Base-by-base conservation (phyloP, 23 tunicate species). In the Aplidium turbinatum region DNA sequence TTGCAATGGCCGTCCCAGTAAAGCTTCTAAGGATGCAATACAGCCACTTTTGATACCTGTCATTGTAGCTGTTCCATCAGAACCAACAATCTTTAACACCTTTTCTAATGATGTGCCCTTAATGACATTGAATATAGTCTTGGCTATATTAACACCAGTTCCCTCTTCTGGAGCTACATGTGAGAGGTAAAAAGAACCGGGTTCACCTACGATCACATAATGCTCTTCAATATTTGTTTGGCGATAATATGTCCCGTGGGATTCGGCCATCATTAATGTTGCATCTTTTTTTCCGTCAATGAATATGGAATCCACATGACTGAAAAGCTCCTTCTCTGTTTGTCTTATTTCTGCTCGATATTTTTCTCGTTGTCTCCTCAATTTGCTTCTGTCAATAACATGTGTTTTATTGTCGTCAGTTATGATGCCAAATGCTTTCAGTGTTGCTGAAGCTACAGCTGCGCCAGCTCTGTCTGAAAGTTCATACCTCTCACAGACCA, bases 401-500 rank as follows among this genome's bases (percentile, higher is more conserved):
- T 23, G 20, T 20, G 35, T 32, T 3, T 21, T 18, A 30, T 24
- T 50, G 5, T 20, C 28, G 23, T 45, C 77, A 48, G 35, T 71
- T 4, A 71, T 38, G n/a, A 50, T 22, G 6, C 77, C 77, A 50
- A 71, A 33, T 47, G 9, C 77, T 28, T 71, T 50, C 30, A 71
- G 50, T 23, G 33, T 31, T 21, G 58, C 24, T 4, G 77, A 47
- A 32, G 64, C 63, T 22, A 50, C 64, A 16, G 77, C 77, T 20
- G 77, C 77, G 4, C 77, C 77, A 13, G 77, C 67, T 25, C 77
- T 9, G 77, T 20, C 64, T 11, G 77, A 71, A 9, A 71, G 6
- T 47, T 28, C 23, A 34, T 21, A 71, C 35, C 77, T 24, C 25
- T 71, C 77, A 47, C 77, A 71, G 11, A 71, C 33, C 60, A 50